phyloP scores from a whole-genome alignment of 2,797 vertebrate species.

The Paramormyrops hopkinsi region DNA sequence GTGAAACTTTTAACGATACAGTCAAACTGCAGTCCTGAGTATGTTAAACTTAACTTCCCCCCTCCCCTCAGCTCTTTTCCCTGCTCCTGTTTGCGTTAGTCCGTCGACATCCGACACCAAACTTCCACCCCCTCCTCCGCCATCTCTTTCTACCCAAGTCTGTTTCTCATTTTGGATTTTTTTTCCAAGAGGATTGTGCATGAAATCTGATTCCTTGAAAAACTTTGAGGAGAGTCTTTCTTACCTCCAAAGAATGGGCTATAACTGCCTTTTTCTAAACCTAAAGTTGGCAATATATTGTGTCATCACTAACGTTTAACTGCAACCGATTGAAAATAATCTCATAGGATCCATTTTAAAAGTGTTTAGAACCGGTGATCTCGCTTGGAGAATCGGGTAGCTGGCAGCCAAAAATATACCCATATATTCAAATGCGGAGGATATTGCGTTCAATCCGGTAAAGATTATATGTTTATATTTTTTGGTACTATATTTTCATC shows the following conservation, averaged over 20 bases:
- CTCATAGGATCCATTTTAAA: background rate
- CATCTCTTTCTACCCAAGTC: slow-evolving; percentile 42
- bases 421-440: background rate
- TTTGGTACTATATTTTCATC: background rate
- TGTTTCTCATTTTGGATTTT: slow-evolving; percentile 57
- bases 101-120: slow-evolving; percentile 45
- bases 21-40: slow-evolving; percentile 33
- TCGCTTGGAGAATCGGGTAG: background rate
- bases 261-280: background rate
- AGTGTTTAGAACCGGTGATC: background rate
- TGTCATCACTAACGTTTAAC: slow-evolving; percentile 7
- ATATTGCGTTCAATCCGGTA: background rate
- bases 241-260: slow-evolving; percentile 12
- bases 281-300: background rate
- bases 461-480: background rate
- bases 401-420: background rate
- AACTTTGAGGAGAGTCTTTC: slow-evolving; percentile 45
- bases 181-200: slow-evolving; percentile 37
- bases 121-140: slow-evolving; percentile 33
- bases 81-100: slow-evolving; percentile 33
- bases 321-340: background rate
- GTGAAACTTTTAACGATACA: slow-evolving; percentile 33
- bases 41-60: slow-evolving; percentile 29
- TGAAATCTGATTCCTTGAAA: slow-evolving; percentile 57
- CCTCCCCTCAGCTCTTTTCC: slow-evolving; percentile 17